A percentile compares a stretch with the other conserved stretches of the same genome.
Conservation (phyloP, 1,140 invertebrate species). For the Drosophila pseudoananassae region DNA sequence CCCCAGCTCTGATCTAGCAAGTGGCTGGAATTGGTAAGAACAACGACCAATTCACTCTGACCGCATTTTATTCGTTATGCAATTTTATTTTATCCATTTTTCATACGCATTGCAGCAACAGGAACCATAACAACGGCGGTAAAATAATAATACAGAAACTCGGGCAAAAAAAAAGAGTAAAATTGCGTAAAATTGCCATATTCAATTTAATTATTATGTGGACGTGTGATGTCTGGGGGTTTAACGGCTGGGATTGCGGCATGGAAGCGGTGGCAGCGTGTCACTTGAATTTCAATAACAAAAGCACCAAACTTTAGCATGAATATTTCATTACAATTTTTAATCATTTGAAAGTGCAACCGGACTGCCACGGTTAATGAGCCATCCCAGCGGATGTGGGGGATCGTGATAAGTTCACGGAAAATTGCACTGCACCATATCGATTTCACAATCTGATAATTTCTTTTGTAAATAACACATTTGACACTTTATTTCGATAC, state of each 20-base stretch:
- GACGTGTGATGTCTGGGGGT: slow-evolving; percentile 31
- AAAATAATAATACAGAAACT: slow-evolving; percentile 1
- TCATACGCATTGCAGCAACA: slow-evolving; percentile 32
- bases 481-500: too few relatives aligned
- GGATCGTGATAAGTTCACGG: slow-evolving; percentile 23
- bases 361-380: slow-evolving; percentile 54
- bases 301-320: slow-evolving; percentile 50
- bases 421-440: slow-evolving; percentile 31
- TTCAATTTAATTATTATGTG: slow-evolving; percentile 68
- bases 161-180: slow-evolving; percentile 10
- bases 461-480: too few relatives aligned
- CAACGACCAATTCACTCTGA: slow-evolving; percentile 29
- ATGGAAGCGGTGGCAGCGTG: slow-evolving; percentile 1
- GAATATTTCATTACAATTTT: slow-evolving; percentile 66
- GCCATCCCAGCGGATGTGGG: slow-evolving; percentile 31
- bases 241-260: slow-evolving; percentile 28
- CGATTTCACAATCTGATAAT: slow-evolving; percentile 7
- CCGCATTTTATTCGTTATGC: slow-evolving; percentile 69
- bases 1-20: slow-evolving; percentile 16
- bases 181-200: slow-evolving; percentile 60
- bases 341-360: slow-evolving; percentile 61
- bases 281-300: slow-evolving; percentile 57
- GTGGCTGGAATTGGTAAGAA: slow-evolving; percentile 20
- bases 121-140: slow-evolving; percentile 23
- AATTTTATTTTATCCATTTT: slow-evolving; percentile 70